Evolutionary conservation across 2,797 vertebrate species (phyloP).

Genomic region (Clarias laeviceps): DNA sequence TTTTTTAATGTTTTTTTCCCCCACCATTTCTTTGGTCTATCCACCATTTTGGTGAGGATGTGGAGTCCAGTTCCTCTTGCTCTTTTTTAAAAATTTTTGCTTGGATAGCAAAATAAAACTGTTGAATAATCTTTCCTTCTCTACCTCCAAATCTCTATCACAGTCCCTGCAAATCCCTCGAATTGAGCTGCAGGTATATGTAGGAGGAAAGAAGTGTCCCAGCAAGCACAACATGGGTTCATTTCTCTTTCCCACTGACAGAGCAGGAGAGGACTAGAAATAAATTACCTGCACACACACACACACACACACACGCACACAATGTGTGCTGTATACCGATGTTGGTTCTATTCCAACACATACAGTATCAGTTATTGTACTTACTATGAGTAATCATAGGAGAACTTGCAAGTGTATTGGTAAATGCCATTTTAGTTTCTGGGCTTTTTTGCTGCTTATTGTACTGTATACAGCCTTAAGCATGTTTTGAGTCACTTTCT

Average conservation of each 20-base stretch:
- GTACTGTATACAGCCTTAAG: not conserved
- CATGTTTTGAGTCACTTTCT: not conserved
- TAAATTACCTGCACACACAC: not conserved
- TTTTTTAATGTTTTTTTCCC: not conserved
- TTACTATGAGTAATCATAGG: not conserved
- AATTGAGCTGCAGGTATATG: conserved; percentile 8
- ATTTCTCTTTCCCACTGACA: not conserved
- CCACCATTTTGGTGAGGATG: not conserved
- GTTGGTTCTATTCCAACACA: not conserved
- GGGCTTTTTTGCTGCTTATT: not conserved
- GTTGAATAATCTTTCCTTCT: conserved; percentile 1
- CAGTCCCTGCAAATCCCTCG: not conserved
- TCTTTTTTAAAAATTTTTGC: not conserved
- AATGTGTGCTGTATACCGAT: not conserved
- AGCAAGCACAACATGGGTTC: not conserved
- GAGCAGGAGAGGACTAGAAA: not conserved
- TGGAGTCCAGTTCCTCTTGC: not conserved
- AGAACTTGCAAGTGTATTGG: not conserved
- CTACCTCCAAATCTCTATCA: not conserved
- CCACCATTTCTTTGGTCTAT: not conserved
- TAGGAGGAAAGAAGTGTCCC: not conserved
- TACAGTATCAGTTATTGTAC: not conserved
- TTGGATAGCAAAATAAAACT: conserved; percentile 10
- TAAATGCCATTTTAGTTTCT: not conserved
- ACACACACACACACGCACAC: not conserved